These are phyloP conservation scores for Troglohyphantes excavatus DNA, from an alignment of 2,888 invertebrate genomes.

Conservation along the genomic window DNA sequence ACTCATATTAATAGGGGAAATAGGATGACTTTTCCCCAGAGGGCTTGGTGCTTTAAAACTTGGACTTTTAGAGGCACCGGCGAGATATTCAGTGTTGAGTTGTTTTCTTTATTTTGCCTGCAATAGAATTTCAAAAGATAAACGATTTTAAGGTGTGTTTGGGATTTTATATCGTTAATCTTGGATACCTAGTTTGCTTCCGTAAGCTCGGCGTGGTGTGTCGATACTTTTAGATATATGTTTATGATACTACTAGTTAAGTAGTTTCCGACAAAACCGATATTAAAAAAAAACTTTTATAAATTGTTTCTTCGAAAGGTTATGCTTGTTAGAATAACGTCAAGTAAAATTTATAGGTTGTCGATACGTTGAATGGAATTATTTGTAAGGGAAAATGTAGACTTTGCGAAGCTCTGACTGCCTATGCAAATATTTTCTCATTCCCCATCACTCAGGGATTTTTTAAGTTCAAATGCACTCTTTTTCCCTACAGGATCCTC, in stretches of 20 bases:
- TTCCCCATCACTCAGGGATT: too few species aligned
- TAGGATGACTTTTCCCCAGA: constrained; percentile 31
- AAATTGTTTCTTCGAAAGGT: too few species aligned
- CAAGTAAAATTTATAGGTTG: too few species aligned
- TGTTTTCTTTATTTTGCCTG: not conserved
- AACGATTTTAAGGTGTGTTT: not conserved
- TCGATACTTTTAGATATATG: not conserved
- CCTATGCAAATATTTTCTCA: too few species aligned
- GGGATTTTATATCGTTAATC: not conserved
- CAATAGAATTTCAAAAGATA: constrained; percentile 4
- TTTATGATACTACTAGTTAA: not conserved
- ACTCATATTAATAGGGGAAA: constrained; percentile 45
- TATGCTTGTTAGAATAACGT: too few species aligned
- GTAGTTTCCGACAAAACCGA: not conserved
- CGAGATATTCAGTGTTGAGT: constrained; percentile 32
- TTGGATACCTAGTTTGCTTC: not conserved
- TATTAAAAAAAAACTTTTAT: not conserved
- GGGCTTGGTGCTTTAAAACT: constrained; percentile 46
- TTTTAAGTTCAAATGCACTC: too few species aligned
- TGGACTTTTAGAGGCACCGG: constrained; percentile 30
- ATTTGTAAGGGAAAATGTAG: too few species aligned
- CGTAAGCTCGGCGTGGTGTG: not conserved
- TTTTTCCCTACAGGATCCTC: too few species aligned
- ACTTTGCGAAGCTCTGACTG: too few species aligned
- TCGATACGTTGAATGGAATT: too few species aligned